These are phyloP conservation scores for Chaenodraco wilsoni DNA, from an alignment of 2,797 vertebrate species.

Conservation along the genomic window DNA sequence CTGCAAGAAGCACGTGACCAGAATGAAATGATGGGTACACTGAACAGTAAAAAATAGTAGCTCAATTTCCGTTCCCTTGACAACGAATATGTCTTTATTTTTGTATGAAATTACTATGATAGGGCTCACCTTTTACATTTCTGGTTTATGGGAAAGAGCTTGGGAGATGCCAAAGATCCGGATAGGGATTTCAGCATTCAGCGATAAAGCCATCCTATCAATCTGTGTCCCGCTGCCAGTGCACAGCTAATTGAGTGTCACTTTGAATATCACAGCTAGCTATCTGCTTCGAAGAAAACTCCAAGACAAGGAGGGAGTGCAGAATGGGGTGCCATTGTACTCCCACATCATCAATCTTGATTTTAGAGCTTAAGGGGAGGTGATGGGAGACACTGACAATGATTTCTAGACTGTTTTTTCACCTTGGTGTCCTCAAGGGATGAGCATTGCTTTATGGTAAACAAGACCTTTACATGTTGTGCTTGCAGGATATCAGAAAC, in stretches of 20 bases:
- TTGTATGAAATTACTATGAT: background rate
- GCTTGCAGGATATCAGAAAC: background rate
- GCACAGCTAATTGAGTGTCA: conserved; percentile 76
- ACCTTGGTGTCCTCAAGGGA: conserved; percentile 4
- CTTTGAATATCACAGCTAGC: conserved; percentile 69
- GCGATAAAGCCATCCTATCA: conserved; percentile 55
- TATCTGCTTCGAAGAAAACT: conserved; percentile 60
- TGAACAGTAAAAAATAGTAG: conserved; percentile 1
- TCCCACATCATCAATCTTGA: conserved; percentile 77
- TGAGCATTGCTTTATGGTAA: conserved; percentile 30
- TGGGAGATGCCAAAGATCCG: conserved; percentile 5
- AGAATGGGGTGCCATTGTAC: conserved; percentile 58
- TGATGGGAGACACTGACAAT: conserved; percentile 41
- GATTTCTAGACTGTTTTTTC: conserved; percentile 36
- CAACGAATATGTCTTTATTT: background rate
- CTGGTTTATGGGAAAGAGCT: background rate
- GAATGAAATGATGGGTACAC: conserved; percentile 12
- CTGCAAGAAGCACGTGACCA: conserved; percentile 9
- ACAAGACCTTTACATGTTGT: conserved; percentile 22
- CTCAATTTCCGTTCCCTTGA: background rate
- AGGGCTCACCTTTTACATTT: conserved; percentile 3
- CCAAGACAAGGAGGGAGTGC: conserved; percentile 50
- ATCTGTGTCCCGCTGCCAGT: conserved; percentile 57
- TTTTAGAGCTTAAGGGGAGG: conserved; percentile 57
- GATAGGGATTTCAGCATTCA: conserved; percentile 45